A percentile compares a stretch with the other conserved stretches of the same genome.
These are phyloP conservation scores for Margaritifera margaritifera DNA, from an alignment of 2,888 invertebrate species.

Conservation along the genomic window DNA sequence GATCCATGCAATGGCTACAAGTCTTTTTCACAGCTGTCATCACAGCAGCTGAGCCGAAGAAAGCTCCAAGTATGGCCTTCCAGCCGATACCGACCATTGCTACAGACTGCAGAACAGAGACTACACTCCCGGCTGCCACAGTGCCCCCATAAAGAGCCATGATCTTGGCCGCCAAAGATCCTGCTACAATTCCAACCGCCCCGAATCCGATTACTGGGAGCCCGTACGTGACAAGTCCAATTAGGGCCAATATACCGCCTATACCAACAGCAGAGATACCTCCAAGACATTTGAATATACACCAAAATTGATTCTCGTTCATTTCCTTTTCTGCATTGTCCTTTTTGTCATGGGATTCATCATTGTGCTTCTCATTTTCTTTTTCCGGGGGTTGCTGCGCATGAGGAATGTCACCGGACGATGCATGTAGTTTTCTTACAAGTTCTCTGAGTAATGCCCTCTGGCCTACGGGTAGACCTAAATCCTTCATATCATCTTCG, in stretches of 20 bases:
- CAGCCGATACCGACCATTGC: background rate
- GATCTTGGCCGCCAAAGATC: background rate
- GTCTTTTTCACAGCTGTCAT: constrained; percentile 2
- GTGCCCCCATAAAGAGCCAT: background rate
- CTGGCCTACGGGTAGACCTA: too few species aligned
- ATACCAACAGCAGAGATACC: constrained; percentile 3
- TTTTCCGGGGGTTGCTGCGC: too few species aligned
- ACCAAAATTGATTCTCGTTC: constrained; percentile 2
- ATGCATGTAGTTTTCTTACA: too few species aligned
- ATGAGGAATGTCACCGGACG: too few species aligned
- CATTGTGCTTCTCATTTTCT: too few species aligned
- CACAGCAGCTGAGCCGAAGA: background rate
- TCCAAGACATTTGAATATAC: constrained; percentile 5
- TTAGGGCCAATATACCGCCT: background rate
- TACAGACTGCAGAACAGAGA: background rate
- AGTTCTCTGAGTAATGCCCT: too few species aligned
- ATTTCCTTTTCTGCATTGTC: background rate
- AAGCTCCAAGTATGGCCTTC: background rate
- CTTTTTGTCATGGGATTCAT: too few species aligned
- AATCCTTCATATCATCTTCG: too few species aligned
- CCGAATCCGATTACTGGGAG: constrained; percentile 3
- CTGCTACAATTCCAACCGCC: background rate
- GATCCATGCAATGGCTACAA: too few species aligned
- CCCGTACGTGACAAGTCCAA: background rate
- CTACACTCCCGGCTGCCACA: background rate